A percentile compares a stretch with the other conserved stretches of the same genome.
Conservation (phyloP, 2,888 invertebrate species). For the Augiades crinisus region DNA sequence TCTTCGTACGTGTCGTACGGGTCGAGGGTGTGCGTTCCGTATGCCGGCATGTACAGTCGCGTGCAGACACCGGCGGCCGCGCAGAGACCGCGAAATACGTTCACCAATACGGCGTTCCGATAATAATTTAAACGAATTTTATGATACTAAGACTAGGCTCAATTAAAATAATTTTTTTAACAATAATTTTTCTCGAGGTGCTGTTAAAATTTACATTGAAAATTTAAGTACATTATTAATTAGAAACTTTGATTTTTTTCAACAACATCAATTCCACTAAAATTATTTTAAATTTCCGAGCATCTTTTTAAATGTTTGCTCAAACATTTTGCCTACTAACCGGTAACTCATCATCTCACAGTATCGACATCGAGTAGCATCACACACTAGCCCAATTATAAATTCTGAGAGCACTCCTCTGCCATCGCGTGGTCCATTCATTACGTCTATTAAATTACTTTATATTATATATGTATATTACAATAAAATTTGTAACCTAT, state of each 20-base stretch:
- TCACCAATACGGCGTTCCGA: conserved; percentile 48
- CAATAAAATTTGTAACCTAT: conserved; percentile 80
- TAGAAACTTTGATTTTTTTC: conserved; percentile 77
- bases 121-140: conserved; percentile 61
- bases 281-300: conserved; percentile 68
- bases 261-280: conserved; percentile 81
- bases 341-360: conserved; percentile 62
- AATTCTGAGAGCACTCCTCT: conserved; percentile 74
- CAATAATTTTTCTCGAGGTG: conserved; percentile 69
- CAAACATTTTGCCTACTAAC: conserved; percentile 70
- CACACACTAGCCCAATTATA: conserved; percentile 68
- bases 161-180: conserved; percentile 70
- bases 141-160: conserved; percentile 78
- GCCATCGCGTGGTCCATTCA: conserved; percentile 75
- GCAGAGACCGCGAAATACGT: conserved; percentile 29
- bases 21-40: conserved; percentile 59
- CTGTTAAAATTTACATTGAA: conserved; percentile 77
- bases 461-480: conserved; percentile 65
- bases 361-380: conserved; percentile 36
- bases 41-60: conserved; percentile 48
- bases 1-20: conserved; percentile 40
- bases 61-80: conserved; percentile 33
- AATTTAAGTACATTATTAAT: conserved; percentile 78
- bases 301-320: conserved; percentile 78
- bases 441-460: conserved; percentile 60